Conservation (phyloP, 2,113 vertebrate genomes). For the Thalassarche chlororhynchos region DNA sequence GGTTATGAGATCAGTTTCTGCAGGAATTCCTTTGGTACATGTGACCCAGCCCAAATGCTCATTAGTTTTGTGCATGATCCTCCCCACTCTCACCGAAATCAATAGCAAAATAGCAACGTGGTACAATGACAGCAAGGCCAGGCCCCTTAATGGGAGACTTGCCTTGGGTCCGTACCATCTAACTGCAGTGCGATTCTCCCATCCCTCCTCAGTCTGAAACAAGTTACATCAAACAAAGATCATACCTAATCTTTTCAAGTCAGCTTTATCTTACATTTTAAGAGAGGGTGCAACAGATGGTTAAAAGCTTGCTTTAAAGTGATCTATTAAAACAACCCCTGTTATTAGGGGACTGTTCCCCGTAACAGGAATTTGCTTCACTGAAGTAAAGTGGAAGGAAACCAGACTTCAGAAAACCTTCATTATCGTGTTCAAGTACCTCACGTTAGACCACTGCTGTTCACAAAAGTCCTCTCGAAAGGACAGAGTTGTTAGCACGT, state of each 20-base stretch:
- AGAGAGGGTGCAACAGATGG: not conserved
- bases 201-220: not conserved
- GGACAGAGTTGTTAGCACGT: not conserved
- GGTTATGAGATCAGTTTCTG: not conserved
- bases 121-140: not conserved
- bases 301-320: not conserved
- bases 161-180: not conserved
- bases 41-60: not conserved
- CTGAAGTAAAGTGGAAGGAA: not conserved
- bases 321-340: not conserved
- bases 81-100: not conserved
- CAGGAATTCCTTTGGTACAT: not conserved
- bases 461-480: not conserved
- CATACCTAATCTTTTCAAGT: not conserved
- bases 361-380: not conserved
- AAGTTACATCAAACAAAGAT: not conserved
- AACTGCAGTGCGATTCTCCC: not conserved
- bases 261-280: not conserved
- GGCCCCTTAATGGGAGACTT: not conserved
- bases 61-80: not conserved
- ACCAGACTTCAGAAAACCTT: constrained; percentile 18
- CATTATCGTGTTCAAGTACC: not conserved
- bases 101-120: not conserved
- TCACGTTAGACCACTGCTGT: not conserved
- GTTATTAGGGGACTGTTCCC: not conserved